Evolutionary conservation across 2,113 vertebrate species (phyloP).

Genomic region (Apeltes quadracus): DNA sequence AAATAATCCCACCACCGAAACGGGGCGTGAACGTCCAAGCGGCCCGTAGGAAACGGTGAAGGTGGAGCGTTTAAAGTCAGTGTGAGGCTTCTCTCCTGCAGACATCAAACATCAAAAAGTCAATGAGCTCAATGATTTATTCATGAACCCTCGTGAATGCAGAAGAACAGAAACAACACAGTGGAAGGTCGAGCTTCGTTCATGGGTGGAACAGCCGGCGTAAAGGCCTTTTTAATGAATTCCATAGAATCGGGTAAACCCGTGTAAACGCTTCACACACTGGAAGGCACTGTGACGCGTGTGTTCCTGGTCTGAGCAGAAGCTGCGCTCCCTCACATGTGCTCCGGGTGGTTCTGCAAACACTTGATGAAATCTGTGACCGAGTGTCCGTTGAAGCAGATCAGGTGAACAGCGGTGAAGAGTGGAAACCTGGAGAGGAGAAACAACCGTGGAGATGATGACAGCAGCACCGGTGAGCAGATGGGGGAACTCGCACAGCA

Average conservation of each 20-base stretch:
- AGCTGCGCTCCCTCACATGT: constrained; percentile 77
- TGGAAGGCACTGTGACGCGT: constrained; percentile 31
- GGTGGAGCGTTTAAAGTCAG: too few species aligned
- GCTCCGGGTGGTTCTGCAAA: constrained; percentile 94
- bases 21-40: not conserved
- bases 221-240: constrained; percentile 45
- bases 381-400: constrained; percentile 89
- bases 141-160: constrained; percentile 42
- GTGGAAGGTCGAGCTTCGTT: not conserved
- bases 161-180: constrained; percentile 10
- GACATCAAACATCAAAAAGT: constrained; percentile 9
- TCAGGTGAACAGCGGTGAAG: constrained; percentile 91
- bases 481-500: not conserved
- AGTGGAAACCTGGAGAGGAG: constrained; percentile 88
- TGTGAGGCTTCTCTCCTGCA: too few species aligned
- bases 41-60: too few species aligned
- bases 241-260: not conserved
- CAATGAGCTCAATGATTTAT: constrained; percentile 60
- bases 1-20: not conserved
- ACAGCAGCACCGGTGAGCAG: not conserved
- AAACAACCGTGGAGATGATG: not conserved
- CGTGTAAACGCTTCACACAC: constrained; percentile 37
- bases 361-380: constrained; percentile 90
- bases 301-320: constrained; percentile 18
- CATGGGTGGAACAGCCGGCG: constrained; percentile 16